Conservation (phyloP, 2,797 vertebrate species). For the Coranthus polyacanthus region DNA sequence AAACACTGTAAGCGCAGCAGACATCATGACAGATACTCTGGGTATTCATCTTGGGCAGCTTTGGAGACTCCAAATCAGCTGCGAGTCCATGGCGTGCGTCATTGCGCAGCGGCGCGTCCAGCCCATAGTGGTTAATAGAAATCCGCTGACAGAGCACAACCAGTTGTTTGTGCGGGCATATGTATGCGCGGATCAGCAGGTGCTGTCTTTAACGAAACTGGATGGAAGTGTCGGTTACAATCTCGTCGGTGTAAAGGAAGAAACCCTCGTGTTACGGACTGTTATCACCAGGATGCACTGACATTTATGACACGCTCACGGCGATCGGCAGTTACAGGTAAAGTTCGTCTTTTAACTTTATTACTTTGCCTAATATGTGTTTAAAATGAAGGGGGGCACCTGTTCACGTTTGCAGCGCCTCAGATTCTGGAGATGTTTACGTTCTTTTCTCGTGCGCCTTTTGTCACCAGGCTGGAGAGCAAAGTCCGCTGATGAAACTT, state of each 20-base stretch:
- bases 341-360: conserved; percentile 57
- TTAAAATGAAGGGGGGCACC: background rate
- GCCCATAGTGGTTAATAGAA: conserved; percentile 52
- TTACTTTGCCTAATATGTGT: background rate
- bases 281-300: conserved; percentile 52
- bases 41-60: conserved; percentile 44
- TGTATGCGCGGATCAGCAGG: conserved; percentile 65
- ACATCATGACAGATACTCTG: conserved; percentile 23
- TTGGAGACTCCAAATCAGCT: conserved; percentile 70
- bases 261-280: conserved; percentile 48
- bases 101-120: conserved; percentile 75
- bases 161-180: conserved; percentile 64
- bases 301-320: conserved; percentile 54
- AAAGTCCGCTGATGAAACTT: conserved; percentile 52
- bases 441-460: conserved; percentile 24
- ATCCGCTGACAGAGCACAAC: conserved; percentile 77
- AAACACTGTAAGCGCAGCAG: conserved; percentile 2
- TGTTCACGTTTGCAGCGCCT: conserved; percentile 1
- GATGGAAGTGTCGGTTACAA: conserved; percentile 46
- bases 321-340: conserved; percentile 74
- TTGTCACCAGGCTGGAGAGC: background rate
- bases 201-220: conserved; percentile 46
- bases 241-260: conserved; percentile 28
- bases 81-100: conserved; percentile 72
- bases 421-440: conserved; percentile 8